Evolutionary conservation across 1,140 invertebrate genomes (phyloP).

Genomic region (Eciton burchellii): DNA sequence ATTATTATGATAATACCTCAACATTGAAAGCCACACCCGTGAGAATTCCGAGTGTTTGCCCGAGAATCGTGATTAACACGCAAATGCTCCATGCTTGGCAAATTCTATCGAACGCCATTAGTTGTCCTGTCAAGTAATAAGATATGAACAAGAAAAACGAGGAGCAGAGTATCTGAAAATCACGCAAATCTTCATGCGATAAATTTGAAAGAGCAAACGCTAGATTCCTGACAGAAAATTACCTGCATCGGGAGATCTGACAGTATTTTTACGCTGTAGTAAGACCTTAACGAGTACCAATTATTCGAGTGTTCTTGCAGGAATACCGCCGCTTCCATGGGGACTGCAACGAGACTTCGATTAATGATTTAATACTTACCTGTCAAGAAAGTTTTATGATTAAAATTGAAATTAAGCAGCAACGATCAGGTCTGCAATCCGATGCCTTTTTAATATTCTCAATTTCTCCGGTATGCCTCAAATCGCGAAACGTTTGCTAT

Average conservation of each 20-base stretch:
- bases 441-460: too few species aligned
- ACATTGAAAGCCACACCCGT: constrained; percentile 90
- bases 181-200: not conserved
- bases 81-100: constrained; percentile 90
- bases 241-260: constrained; percentile 95
- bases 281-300: constrained; percentile 94
- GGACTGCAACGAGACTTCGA: constrained; percentile 91
- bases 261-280: constrained; percentile 94
- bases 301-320: constrained; percentile 95
- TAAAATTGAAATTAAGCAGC: too few species aligned
- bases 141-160: constrained; percentile 91
- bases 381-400: too few species aligned
- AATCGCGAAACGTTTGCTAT: too few species aligned
- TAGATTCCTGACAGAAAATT: constrained; percentile 52
- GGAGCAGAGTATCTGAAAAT: constrained; percentile 89
- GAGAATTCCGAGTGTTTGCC: constrained; percentile 92
- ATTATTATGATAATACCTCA: constrained; percentile 84
- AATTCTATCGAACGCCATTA: constrained; percentile 89
- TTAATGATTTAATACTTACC: too few species aligned
- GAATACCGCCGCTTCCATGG: constrained; percentile 93
- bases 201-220: constrained; percentile 30
- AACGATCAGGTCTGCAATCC: too few species aligned
- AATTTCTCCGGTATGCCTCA: too few species aligned
- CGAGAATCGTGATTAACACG: constrained; percentile 90
- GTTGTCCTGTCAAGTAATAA: constrained; percentile 94